Base-by-base conservation (phyloP, 2,113 vertebrate genomes). In the Pionites leucogaster region DNA sequence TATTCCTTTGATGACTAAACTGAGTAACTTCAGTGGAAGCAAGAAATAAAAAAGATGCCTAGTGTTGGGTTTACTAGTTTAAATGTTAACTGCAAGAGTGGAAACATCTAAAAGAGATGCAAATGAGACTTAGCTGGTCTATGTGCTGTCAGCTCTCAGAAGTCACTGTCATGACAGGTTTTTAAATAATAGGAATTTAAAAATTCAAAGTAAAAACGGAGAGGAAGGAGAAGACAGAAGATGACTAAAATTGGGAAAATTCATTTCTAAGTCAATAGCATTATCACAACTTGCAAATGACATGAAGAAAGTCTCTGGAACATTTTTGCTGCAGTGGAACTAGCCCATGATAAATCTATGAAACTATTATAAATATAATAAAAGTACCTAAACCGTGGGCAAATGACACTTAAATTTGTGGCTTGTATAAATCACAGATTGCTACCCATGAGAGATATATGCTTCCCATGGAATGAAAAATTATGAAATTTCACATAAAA, bases 361-460 rank as follows among this genome's bases (percentile, higher is more conserved):
- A 95, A 96, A 91, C 41, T 79, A 93, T 87, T 95, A 81, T 15
- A 93, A 95, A 94, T 65, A 86, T 46, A 95, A 86, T 71, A 94
- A 81, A 97, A 83, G 69, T 77, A 91, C 42, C 67, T 92, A 93
- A 97, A 95, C 93, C 59, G 67, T 31, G 52, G 47, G 44, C 78
- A 95, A 97, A 85, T 82, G 88, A 88, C 86, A 62, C 85, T 96
- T 95, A 87, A 96, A 97, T 96, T 72, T 93, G 89, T 74, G 64
- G 20, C 85, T 96, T 93, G 81, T 60, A 95, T 95, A 97, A 97
- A 96, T 76, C 81, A 95, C 70, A 94, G 93, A 92, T 33, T 77
- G 86, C 74, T 92, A 90, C 91, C 75, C 82, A 94, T 82, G 86
- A 92, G 44, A 70, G 35, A 80, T 85, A 75, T 11, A 65, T 39